These are phyloP conservation scores for Teleogryllus occipitalis DNA, from an alignment of 1,140 invertebrate genomes.

Conservation along the genomic window DNA sequence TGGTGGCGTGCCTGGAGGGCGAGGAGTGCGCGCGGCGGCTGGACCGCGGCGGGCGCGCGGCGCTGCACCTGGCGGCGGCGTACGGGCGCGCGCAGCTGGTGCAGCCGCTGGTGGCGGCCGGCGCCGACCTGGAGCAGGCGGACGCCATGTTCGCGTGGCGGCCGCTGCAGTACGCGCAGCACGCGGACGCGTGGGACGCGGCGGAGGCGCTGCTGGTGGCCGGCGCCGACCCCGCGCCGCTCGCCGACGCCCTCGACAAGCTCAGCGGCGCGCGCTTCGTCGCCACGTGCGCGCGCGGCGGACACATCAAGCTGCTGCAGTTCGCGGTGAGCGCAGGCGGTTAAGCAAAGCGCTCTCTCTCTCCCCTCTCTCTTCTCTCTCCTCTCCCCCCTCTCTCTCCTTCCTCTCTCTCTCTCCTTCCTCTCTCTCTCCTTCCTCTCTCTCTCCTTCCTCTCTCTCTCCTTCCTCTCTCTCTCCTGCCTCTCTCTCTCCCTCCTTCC, in stretches of 20 bases:
- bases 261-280: conserved; percentile 57
- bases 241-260: neutral
- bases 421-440: too few relatives aligned
- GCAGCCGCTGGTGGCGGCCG: conserved; percentile 54
- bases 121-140: conserved; percentile 51
- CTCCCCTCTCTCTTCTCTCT: too few relatives aligned
- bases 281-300: conserved; percentile 47
- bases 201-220: conserved; percentile 58
- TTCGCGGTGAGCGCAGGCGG: conserved; percentile 52
- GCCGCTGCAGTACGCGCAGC: conserved; percentile 65
- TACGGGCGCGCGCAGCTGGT: conserved; percentile 61
- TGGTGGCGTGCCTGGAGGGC: neutral
- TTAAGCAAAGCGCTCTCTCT: too few relatives aligned
- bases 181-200: conserved; percentile 58
- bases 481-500: too few relatives aligned
- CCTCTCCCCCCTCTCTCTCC: too few relatives aligned
- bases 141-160: conserved; percentile 51
- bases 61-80: conserved; percentile 64
- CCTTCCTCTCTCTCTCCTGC: too few relatives aligned
- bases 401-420: too few relatives aligned
- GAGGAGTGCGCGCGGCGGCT: neutral
- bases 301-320: conserved; percentile 62
- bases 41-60: conserved; percentile 44
- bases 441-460: too few relatives aligned
- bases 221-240: conserved; percentile 43